Evolutionary conservation across 2,113 vertebrate genomes (phyloP).

Genomic region (Sapayoa aenigma): DNA sequence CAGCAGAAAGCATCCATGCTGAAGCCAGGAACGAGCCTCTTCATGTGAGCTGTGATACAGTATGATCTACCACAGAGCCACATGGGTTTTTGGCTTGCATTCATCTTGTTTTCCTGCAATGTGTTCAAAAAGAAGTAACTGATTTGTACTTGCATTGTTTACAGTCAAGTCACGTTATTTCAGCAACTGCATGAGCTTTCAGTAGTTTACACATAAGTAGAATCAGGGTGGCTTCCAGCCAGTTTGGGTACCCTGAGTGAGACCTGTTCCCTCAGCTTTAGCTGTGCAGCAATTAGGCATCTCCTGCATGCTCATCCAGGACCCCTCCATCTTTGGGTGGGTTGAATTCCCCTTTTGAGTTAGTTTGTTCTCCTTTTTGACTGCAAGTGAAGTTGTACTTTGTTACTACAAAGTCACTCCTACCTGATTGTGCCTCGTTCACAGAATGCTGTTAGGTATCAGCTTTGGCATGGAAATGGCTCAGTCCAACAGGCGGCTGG

Average conservation of each 20-base stretch:
- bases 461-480: background rate
- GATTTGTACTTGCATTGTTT: background rate
- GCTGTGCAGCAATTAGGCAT: background rate
- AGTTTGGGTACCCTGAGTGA: background rate
- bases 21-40: background rate
- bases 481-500: background rate
- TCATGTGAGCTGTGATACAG: background rate
- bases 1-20: background rate
- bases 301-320: background rate
- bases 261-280: background rate
- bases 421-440: background rate
- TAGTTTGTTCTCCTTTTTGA: background rate
- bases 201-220: background rate
- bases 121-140: background rate
- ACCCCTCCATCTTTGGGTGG: background rate
- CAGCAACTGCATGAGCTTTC: background rate
- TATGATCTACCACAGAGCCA: background rate
- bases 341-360: background rate
- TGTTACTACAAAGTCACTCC: background rate
- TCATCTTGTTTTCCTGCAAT: constrained; percentile 2
- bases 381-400: background rate
- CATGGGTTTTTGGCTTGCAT: background rate
- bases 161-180: background rate
- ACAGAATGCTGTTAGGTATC: background rate
- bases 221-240: background rate